phyloP scores from a whole-genome alignment of 2,797 vertebrate species.

The Karalla daura region DNA sequence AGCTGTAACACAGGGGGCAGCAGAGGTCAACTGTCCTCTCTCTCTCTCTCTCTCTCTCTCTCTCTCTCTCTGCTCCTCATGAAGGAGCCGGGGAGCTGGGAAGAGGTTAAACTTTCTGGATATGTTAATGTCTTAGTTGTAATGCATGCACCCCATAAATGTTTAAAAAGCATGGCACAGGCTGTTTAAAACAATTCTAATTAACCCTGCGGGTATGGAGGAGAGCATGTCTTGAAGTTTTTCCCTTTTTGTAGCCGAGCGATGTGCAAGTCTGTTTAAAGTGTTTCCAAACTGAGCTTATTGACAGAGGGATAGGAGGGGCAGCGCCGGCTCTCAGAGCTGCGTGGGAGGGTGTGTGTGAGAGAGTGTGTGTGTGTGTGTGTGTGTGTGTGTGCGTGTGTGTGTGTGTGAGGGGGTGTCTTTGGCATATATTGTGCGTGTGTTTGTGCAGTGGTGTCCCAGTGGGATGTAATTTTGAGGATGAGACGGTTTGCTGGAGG shows the following conservation, averaged over 20 bases:
- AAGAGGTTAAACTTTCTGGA: conserved; percentile 74
- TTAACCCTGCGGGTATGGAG: conserved; percentile 81
- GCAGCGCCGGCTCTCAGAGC: conserved; percentile 50
- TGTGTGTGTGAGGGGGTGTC: conserved; percentile 2
- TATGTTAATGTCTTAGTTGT: conserved; percentile 79
- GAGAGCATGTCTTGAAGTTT: conserved; percentile 73
- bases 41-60: conserved; percentile 21
- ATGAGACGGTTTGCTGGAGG: conserved; percentile 41
- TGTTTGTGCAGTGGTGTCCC: conserved; percentile 59
- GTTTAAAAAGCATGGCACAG: conserved; percentile 80
- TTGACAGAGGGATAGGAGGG: conserved; percentile 75
- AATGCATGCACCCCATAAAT: conserved; percentile 84
- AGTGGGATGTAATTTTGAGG: conserved; percentile 57
- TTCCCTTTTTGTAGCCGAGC: conserved; percentile 62
- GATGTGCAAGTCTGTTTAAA: conserved; percentile 78
- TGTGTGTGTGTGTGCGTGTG: conserved; percentile 7
- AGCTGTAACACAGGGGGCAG: conserved; percentile 79
- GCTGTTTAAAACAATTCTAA: conserved; percentile 85
- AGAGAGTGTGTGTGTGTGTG: conserved; percentile 26
- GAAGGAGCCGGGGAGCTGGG: conserved; percentile 42
- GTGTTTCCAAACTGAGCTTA: conserved; percentile 78
- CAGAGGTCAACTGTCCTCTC: conserved; percentile 77
- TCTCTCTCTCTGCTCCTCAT: conserved; percentile 37
- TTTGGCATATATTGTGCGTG: conserved; percentile 46
- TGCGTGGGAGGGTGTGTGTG: conserved; percentile 43